phyloP scores from a whole-genome alignment of 92 coral and sea anemone species.

The Galaxea fascicularis region DNA sequence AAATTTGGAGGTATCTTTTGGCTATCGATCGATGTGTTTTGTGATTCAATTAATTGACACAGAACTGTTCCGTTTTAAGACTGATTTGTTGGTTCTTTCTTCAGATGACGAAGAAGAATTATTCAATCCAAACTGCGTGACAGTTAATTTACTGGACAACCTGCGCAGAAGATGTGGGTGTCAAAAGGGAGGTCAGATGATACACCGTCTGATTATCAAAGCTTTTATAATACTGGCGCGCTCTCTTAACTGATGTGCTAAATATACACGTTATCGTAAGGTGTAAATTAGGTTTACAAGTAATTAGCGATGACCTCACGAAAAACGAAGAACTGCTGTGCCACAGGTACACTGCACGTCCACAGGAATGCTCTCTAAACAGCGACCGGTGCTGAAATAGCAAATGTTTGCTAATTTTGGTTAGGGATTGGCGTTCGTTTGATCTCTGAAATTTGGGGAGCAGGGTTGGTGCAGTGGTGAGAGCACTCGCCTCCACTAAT shows the following conservation, averaged over 20 bases:
- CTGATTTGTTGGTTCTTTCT: background rate
- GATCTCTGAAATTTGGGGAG: too few relatives aligned
- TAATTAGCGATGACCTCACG: slow-evolving; percentile 1
- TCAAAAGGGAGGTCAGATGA: slow-evolving; percentile 78
- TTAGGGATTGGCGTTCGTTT: too few relatives aligned
- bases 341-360: too few relatives aligned
- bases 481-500: too few relatives aligned
- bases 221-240: background rate
- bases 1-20: slow-evolving; percentile 79
- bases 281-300: background rate
- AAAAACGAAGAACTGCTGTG: background rate
- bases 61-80: too few relatives aligned
- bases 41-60: background rate
- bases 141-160: slow-evolving; percentile 85
- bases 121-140: slow-evolving; percentile 86
- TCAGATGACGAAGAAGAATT: slow-evolving; percentile 86
- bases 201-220: background rate
- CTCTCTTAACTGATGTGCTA: background rate
- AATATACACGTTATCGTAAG: background rate
- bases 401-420: too few relatives aligned
- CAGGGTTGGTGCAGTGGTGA: too few relatives aligned
- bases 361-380: too few relatives aligned
- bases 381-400: too few relatives aligned
- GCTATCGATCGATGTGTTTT: background rate
- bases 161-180: slow-evolving; percentile 81